Base-by-base conservation (phyloP, 2,113 vertebrate species). In the Miniopterus natalensis region DNA sequence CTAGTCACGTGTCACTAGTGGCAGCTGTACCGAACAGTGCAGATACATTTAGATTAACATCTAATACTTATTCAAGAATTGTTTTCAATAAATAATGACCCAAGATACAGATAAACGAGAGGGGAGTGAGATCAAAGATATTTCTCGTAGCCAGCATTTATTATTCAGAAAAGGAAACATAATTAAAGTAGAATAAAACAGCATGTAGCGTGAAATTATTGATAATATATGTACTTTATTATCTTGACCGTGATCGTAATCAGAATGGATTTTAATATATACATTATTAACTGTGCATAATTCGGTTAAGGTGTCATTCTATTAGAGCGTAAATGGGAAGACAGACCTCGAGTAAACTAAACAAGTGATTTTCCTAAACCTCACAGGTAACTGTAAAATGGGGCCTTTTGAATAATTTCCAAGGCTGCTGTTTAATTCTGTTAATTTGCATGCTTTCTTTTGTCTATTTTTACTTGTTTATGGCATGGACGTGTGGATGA, bases 381-480 rank as follows among this genome's bases (percentile, higher is more conserved):
- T 59, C 45, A 36, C 17, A 55, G 29, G 9, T 49, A 29, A 27
- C 4, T 51, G 21, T 78, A 84, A 89, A 63, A 78, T 45, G 8
- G 9, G 31, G 31, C 6, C 18, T 78, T 92, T 63, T 88, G 8
- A 25, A 5, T 74, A 40, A 81, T 5, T 40, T 36, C 7, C 36
- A 90, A 78, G 47, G 18, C 15, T 53, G 53, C 53, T 25, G 59
- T 42, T 75, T 66, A 51, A 45, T 65, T 13, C 13, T 61, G 6
- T 77, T 75, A 36, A 73, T 79, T 91, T 78, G 14, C 77, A 66
- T 78, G 47, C 11, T 84, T 59, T 47, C 51, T 78, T 92, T 94
- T 49, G 23, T 77, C 53, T 70, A 25, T 63, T 51, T 74, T 27
- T 31, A 53, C 29, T 84, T 55, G 84, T 45, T 74, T 84, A 49